Conservation (phyloP, 2,888 invertebrate genomes). For the Lepidocyrtoides sp. region DNA sequence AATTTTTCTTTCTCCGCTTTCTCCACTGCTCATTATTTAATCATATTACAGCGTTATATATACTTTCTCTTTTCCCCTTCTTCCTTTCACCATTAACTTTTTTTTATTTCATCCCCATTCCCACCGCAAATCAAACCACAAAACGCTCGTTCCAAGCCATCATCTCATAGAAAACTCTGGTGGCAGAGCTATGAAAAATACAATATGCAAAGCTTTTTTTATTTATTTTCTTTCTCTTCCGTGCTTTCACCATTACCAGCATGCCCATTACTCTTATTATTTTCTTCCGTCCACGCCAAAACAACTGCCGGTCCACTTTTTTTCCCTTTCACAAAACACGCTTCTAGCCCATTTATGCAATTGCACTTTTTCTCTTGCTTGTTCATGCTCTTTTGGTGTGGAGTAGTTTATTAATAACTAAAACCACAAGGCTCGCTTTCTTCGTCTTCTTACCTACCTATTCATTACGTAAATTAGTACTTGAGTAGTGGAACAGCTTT, state of each 20-base stretch:
- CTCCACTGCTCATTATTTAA: no score
- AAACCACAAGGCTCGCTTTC: neutral
- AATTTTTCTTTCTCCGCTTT: neutral
- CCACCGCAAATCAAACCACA: neutral
- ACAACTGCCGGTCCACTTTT: neutral
- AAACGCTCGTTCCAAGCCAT: neutral
- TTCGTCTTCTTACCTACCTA: neutral
- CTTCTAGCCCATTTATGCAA: neutral
- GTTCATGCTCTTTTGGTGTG: neutral
- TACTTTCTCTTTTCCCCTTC: neutral
- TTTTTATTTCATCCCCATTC: neutral
- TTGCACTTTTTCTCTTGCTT: neutral
- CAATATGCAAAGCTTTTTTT: neutral
- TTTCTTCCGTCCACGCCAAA: conserved; percentile 11
- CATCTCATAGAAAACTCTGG: neutral
- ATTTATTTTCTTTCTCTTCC: neutral
- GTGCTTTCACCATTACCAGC: neutral
- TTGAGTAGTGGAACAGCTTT: neutral
- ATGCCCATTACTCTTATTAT: neutral
- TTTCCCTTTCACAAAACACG: neutral
- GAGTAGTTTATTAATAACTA: neutral
- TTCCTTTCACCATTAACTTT: neutral
- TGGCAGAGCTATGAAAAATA: neutral
- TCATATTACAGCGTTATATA: no score
- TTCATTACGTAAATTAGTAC: conserved; percentile 65